phyloP scores from a whole-genome alignment of 2,113 vertebrate species.

The Chionis minor region DNA sequence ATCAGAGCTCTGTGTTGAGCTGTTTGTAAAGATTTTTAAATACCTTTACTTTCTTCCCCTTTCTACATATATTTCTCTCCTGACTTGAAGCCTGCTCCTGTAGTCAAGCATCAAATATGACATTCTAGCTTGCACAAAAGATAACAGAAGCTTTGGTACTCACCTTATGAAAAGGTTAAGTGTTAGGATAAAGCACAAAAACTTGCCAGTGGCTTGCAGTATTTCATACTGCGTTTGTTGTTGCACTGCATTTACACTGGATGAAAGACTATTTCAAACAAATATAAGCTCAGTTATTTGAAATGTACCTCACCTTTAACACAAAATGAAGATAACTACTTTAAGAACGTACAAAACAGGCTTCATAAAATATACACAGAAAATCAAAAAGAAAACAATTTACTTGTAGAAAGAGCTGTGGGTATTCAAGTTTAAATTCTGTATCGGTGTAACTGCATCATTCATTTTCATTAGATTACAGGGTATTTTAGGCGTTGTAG shows the following conservation, averaged over 20 bases:
- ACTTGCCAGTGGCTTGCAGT: background rate
- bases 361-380: background rate
- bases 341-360: background rate
- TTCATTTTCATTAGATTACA: background rate
- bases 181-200: background rate
- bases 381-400: background rate
- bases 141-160: background rate
- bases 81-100: background rate
- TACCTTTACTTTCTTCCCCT: background rate
- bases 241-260: background rate
- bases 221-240: background rate
- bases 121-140: background rate
- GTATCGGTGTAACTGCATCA: background rate
- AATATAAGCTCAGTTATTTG: background rate
- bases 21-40: background rate
- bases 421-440: background rate
- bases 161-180: background rate
- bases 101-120: background rate
- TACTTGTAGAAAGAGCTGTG: background rate
- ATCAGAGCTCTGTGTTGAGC: background rate
- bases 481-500: background rate
- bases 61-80: background rate
- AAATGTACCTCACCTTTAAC: background rate
- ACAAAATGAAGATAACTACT: background rate
- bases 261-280: background rate